Evolutionary conservation across 2,888 invertebrate genomes (phyloP), one percentile per base, ranked within the genome.

Genomic region (Ligdia adustata): DNA sequence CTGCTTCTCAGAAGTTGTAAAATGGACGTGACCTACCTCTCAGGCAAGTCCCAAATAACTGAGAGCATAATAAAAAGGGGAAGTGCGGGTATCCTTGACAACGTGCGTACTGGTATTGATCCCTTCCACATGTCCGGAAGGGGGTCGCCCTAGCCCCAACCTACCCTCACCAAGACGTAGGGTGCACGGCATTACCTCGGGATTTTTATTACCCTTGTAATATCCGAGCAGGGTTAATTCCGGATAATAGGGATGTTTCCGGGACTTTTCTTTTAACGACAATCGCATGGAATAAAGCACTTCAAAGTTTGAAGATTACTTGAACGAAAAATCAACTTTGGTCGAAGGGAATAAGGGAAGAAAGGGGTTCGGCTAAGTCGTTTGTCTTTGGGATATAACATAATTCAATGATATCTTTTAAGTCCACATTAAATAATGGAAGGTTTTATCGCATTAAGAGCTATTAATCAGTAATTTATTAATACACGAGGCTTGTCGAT

Each of bases 21-120:
- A n/a, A n/a, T n/a, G n/a, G n/a, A n/a, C 7, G 3, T 5, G 2
- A 11, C 18, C 15, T 15, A 14, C 6, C 14, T n/a, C 12, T 37
- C 34, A 9, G 15, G 13, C 28, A 32, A 37, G 13, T 27, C 12
- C 38, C 45, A 13, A 27, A 44, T 28, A 33, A 48, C 50, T 40
- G 38, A 45, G 51, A 52, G 28, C 28, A 42, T 24, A 49, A 49
- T 55, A 47, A 54, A 52, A 41, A 39, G 27, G 51, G 52, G 52
- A 45, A 49, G 41, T 47, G 33, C 28, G 9, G 48, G 57, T 57
- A 51, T 57, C 57, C 57, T 48, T 55, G 57, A 42, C 44, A 37
- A 57, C 55, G 39, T 45, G 47, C 56, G 50, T 54, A 48, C 40
- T 32, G 40, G 20, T 61, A 63, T 63, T 51, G 63, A 63, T 61